Evolutionary conservation across 2,797 vertebrate genomes (phyloP).

Genomic region (Steatocranus sp.): DNA sequence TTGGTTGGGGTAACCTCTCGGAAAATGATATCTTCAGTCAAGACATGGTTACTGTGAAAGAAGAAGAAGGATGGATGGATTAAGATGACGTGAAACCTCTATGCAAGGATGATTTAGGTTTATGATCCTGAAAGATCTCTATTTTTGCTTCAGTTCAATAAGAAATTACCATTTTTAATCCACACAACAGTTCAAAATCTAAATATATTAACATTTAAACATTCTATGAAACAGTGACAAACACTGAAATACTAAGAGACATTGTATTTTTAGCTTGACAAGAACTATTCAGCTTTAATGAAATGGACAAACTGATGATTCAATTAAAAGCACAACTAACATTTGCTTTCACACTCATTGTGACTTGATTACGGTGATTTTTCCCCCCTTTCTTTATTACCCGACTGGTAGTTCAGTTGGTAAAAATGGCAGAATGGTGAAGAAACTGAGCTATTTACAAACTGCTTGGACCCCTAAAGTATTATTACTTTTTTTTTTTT

Average conservation of each 20-base stretch:
- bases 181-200: not conserved
- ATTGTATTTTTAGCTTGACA: not conserved
- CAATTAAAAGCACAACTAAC: not conserved
- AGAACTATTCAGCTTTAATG: not conserved
- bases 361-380: not conserved
- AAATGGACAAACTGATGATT: not conserved
- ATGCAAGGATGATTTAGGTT: not conserved
- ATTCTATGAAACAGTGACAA: not conserved
- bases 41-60: slow-evolving; percentile 85
- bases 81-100: not conserved
- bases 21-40: slow-evolving; percentile 94
- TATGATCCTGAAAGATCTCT: not conserved
- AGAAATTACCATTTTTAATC: not conserved
- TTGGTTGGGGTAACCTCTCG: slow-evolving; percentile 91
- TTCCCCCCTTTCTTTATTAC: accelerated
- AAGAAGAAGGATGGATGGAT: not conserved
- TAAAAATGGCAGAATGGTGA: not conserved
- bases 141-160: not conserved
- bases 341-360: not conserved
- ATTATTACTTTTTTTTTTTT: not conserved
- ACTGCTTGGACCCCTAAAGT: not conserved
- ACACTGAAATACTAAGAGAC: not conserved
- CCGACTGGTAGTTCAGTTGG: not conserved
- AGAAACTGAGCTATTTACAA: not conserved
- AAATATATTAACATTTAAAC: not conserved